Evolutionary conservation across 2,797 vertebrate genomes (phyloP), one percentile per base, ranked within the genome.

Genomic region (Scolopax bukidnonensis): DNA sequence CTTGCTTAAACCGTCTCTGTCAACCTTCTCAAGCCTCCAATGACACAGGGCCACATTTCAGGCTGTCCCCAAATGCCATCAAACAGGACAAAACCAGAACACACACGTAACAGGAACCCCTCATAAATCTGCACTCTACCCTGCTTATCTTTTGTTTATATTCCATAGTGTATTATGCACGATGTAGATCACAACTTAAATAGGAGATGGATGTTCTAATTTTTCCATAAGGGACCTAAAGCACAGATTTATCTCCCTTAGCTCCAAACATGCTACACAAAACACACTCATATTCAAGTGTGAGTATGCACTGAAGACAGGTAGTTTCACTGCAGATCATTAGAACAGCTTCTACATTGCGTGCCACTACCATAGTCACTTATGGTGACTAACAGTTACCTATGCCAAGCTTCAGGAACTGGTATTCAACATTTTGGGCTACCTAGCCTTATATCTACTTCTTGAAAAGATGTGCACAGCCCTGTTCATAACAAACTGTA

Each of bases 221-320:
- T 74, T 68, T 78, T 82, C 36, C 4, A 5, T 12, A 84, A 63
- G 27, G 7, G 53, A 32, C 4, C 10, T 69, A 79, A 84, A 69
- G 47, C 27, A 50, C 12, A 3, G 8, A 80, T 50, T 64, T 64
- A 51, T 38, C 50, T 60, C 47, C 19, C 43, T 84, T 68, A 41
- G 45, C 32, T 85, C 36, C 51, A 60, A 76, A 59, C 5, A 21
- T 0, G 2, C 24, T 24, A 30, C 13, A 61, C 40, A 79, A 81
- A 43, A 6, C 8, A 11, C 12, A 21, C 20, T 32, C 2, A 1
- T 38, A 61, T 21, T 11, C 1, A 1, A 68, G 30, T 5, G 63
- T 20, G 11, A 82, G 81, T 10, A 64, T 7, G 87, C 6, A 13
- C 19, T 25, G 27, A 87, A 59, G 68, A 63, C 0, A 8, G 18